Evolutionary conservation across 2,888 invertebrate genomes (phyloP).

Genomic region (Lochmaea capreae): DNA sequence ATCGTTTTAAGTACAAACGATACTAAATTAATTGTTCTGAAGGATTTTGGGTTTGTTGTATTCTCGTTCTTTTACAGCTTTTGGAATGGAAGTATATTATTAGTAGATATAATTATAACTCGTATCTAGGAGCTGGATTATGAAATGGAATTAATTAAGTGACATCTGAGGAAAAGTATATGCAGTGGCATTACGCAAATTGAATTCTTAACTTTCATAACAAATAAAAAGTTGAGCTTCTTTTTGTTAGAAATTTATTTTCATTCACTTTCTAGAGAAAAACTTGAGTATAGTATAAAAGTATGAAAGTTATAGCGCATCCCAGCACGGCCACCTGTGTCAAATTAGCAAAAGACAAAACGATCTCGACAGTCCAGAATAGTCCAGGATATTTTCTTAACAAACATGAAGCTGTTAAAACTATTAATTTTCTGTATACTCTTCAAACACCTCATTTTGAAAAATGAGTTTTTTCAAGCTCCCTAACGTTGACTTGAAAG

Average conservation of each 20-base stretch:
- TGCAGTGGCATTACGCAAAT: conserved; percentile 17
- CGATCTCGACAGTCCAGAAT: conserved; percentile 56
- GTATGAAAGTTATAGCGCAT: conserved; percentile 55
- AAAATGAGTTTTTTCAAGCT: too few species aligned
- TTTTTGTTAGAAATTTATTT: conserved; percentile 33
- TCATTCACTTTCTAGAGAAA: conserved; percentile 27
- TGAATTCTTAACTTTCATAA: conserved; percentile 33
- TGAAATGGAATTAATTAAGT: not conserved
- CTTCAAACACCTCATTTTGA: too few species aligned
- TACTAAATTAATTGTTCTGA: too few species aligned
- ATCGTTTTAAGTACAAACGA: too few species aligned
- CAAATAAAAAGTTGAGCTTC: conserved; percentile 31
- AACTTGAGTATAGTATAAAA: conserved; percentile 36
- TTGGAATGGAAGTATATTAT: not conserved
- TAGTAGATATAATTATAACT: not conserved
- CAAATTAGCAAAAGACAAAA: conserved; percentile 63
- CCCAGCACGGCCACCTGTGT: conserved; percentile 61
- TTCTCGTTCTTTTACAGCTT: too few species aligned
- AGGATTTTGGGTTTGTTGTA: too few species aligned
- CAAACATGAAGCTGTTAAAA: not conserved
- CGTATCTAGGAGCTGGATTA: not conserved
- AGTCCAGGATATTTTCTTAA: conserved; percentile 13
- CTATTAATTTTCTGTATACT: not conserved
- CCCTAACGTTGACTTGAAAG: too few species aligned
- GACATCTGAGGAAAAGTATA: not conserved